Evolutionary conservation across 2,113 vertebrate genomes (phyloP).

Genomic region (Phyllostomus discolor): DNA sequence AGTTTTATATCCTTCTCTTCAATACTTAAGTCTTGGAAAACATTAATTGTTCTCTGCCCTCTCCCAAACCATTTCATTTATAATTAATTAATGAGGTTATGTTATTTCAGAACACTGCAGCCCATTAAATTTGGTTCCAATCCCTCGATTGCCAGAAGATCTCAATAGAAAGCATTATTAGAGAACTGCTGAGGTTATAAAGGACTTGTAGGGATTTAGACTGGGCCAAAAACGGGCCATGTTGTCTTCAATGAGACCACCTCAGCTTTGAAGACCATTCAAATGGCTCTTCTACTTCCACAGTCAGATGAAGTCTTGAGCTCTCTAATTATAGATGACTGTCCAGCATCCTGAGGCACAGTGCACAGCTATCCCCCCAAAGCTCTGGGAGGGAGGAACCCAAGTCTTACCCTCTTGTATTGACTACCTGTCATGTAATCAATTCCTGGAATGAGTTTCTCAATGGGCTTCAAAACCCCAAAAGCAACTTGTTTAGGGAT

Average conservation of each 20-base stretch:
- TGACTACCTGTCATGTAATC: neutral
- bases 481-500: neutral
- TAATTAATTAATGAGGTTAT: neutral
- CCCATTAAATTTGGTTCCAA: neutral
- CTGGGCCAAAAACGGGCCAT: too few species aligned
- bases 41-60: neutral
- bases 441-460: neutral
- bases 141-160: neutral
- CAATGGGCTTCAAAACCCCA: neutral
- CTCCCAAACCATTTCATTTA: neutral
- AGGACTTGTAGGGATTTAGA: neutral
- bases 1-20: neutral
- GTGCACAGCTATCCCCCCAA: accelerated
- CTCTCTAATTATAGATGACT: neutral
- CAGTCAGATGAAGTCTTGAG: neutral
- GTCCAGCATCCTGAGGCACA: neutral
- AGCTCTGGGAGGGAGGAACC: neutral
- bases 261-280: neutral
- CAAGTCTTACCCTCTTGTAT: neutral
- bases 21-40: neutral
- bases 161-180: neutral
- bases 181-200: neutral
- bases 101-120: neutral
- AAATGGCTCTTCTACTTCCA: neutral
- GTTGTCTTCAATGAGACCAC: neutral